Conservation (phyloP, 1,140 invertebrate species). For the Medauroidea extradentata region DNA sequence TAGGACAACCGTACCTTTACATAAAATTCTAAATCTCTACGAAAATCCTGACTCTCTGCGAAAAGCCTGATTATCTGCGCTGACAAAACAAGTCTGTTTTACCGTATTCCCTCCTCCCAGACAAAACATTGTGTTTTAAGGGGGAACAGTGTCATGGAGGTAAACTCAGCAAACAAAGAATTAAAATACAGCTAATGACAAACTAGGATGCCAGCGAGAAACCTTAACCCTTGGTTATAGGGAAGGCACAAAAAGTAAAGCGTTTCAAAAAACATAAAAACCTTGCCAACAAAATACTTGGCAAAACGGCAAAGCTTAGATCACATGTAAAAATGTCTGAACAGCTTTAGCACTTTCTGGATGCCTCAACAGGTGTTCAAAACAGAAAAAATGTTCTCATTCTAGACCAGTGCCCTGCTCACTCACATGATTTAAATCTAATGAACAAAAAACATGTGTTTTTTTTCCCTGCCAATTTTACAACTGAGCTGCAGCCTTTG, state of each 20-base stretch:
- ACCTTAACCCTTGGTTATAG: slow-evolving; percentile 35
- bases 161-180: slow-evolving; percentile 41
- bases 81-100: slow-evolving; percentile 46
- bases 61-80: no score
- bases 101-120: slow-evolving; percentile 38
- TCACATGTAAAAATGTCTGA: no score
- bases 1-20: no score
- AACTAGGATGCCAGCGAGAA: slow-evolving; percentile 43
- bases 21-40: no score
- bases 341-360: slow-evolving; percentile 42
- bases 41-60: no score
- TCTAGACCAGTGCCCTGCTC: slow-evolving; percentile 21
- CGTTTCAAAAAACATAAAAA: slow-evolving; percentile 38
- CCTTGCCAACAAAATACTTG: slow-evolving; percentile 38
- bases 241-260: slow-evolving; percentile 34
- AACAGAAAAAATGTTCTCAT: slow-evolving; percentile 23
- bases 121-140: slow-evolving; percentile 30
- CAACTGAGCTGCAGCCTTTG: neutral
- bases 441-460: neutral
- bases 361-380: slow-evolving; percentile 24
- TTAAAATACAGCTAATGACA: slow-evolving; percentile 39
- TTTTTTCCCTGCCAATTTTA: slow-evolving; percentile 6
- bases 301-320: slow-evolving; percentile 37
- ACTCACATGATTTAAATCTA: slow-evolving; percentile 4
- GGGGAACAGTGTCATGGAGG: slow-evolving; percentile 37